Evolutionary conservation across 1,140 invertebrate genomes (phyloP).

Genomic region (Chironomus tepperi): DNA sequence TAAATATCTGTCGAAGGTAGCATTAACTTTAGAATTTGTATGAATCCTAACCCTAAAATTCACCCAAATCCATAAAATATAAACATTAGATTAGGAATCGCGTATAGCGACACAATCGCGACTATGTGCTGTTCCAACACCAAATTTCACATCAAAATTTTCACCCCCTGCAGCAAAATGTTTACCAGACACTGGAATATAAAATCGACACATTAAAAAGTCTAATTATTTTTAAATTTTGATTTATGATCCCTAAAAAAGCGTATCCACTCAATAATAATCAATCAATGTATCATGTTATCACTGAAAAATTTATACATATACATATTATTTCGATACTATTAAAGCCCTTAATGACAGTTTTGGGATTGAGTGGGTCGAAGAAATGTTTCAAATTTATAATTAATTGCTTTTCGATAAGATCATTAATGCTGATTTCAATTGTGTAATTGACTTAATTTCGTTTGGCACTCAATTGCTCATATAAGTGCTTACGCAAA

Average conservation of each 20-base stretch:
- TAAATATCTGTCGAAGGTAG: too few species aligned
- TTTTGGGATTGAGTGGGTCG: neutral
- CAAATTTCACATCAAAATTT: too few species aligned
- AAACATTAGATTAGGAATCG: too few species aligned
- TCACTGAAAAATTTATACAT: neutral
- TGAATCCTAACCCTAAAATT: too few species aligned
- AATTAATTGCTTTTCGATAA: conserved; percentile 21
- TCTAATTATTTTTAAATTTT: conserved; percentile 6
- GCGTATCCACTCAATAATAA: conserved; percentile 16
- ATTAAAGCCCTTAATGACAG: neutral
- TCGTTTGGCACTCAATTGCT: neutral
- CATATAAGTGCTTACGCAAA: neutral
- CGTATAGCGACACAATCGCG: too few species aligned
- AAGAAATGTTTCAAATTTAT: conserved; percentile 17
- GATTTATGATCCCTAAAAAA: neutral
- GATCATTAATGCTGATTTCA: conserved; percentile 9
- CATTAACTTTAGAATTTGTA: too few species aligned
- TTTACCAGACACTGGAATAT: too few species aligned
- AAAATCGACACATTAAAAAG: neutral
- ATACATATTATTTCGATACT: neutral
- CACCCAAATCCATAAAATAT: too few species aligned
- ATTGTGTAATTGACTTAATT: conserved; percentile 20
- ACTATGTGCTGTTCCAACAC: too few species aligned
- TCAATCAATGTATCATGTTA: conserved; percentile 20
- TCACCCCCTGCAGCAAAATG: too few species aligned